Evolutionary conservation across 2,888 invertebrate genomes (phyloP).

Genomic region (Acleris cristana): DNA sequence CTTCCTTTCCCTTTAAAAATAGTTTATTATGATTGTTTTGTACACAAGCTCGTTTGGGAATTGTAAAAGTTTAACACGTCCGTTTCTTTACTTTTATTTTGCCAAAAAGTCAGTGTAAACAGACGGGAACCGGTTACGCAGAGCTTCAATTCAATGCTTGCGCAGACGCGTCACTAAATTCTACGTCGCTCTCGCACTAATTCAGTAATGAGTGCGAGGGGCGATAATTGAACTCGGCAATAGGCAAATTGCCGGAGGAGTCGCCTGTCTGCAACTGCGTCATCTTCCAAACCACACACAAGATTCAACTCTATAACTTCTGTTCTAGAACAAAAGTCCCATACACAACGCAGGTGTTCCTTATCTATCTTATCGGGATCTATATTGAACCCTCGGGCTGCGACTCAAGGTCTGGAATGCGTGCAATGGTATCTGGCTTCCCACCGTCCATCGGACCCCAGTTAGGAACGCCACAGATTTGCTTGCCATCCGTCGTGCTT

Average conservation of each 20-base stretch:
- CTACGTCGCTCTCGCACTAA: slow-evolving; percentile 77
- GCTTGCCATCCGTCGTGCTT: slow-evolving; percentile 67
- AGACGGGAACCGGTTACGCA: slow-evolving; percentile 61
- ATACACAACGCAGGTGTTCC: slow-evolving; percentile 44
- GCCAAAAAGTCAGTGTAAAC: slow-evolving; percentile 45
- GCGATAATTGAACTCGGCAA: slow-evolving; percentile 82
- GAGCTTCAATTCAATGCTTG: slow-evolving; percentile 62
- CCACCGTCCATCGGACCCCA: slow-evolving; percentile 58
- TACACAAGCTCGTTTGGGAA: slow-evolving; percentile 30
- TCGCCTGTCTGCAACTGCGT: slow-evolving; percentile 61
- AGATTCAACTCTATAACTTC: slow-evolving; percentile 53
- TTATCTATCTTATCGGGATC: slow-evolving; percentile 55
- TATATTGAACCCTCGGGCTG: slow-evolving; percentile 64
- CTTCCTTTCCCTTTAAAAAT: slow-evolving; percentile 39
- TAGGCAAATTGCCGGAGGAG: slow-evolving; percentile 79
- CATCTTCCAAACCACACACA: slow-evolving; percentile 40
- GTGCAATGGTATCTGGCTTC: slow-evolving; percentile 47
- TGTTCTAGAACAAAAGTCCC: slow-evolving; percentile 51
- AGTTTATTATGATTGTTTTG: slow-evolving; percentile 32
- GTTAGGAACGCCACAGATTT: slow-evolving; percentile 68
- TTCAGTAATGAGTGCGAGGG: slow-evolving; percentile 82
- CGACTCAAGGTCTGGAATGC: slow-evolving; percentile 60
- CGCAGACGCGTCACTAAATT: slow-evolving; percentile 76
- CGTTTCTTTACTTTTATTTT: slow-evolving; percentile 30
- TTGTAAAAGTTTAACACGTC: slow-evolving; percentile 29